Evolutionary conservation across 92 coral and sea anemone genomes (phyloP), one percentile per base, ranked within the genome.

Genomic region (Actinostola sp.): DNA sequence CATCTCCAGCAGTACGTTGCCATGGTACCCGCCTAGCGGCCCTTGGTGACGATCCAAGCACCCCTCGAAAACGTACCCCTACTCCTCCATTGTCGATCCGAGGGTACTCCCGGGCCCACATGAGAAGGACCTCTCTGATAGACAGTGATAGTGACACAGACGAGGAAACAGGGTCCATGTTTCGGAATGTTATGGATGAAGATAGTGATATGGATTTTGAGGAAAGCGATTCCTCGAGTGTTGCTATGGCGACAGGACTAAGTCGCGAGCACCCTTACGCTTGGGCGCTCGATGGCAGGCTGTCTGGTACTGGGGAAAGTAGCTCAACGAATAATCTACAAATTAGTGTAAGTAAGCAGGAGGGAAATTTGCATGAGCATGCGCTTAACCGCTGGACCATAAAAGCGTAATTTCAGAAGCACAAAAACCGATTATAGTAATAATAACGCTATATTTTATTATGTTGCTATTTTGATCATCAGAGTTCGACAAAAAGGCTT

Each of bases 181-280:
- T 77, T 17, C 23, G 72, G n/a, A 70, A 13, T 34, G 55, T 30
- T 25, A 71, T 41, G 60, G 88, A 77, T 15, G 71, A 60, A 13
- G 93, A 84, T 46, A 83, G 80, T 36, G 93, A 91, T 42, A 83
- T 91, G 88, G 97, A 87, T 20, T 66, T 83, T 45, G 93, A 91
- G 2, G 92, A 91, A 26, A 43, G 70, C 7, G 97, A 91, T 38
- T 72, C 82, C n/a, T 78, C 85, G 26, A 75, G 85, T 49, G 93
- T 88, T 71, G 74, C 92, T 68, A 72, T 88, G 90, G 90, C 90
- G 26, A 88, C 97, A 19, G 97, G 97, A 17, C 82, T 91, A 4
- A 91, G 83, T 21, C 81, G 76, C 63, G 97, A 91, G 49, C 97
- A 91, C 80, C 97, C 97, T 16, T 91, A 76, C 54, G 90, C 97